Evolutionary conservation across 2,797 vertebrate species (phyloP).

Genomic region (Chrysolophus pictus): DNA sequence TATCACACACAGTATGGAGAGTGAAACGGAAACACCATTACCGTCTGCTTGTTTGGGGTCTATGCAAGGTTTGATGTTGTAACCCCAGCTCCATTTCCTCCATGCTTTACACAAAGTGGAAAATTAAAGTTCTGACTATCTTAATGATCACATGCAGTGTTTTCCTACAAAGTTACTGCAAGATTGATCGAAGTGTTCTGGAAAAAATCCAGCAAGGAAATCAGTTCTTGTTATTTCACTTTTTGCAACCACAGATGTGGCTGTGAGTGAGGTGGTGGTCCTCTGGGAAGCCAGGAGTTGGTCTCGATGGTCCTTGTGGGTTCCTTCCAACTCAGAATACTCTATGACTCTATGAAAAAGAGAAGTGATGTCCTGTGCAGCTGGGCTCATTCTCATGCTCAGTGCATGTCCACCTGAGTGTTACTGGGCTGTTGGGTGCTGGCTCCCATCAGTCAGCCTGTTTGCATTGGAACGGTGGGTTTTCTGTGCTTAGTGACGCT

Average conservation of each 20-base stretch:
- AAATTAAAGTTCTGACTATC: neutral
- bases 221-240: neutral
- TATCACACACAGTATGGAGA: neutral
- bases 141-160: neutral
- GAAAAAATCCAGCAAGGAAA: constrained; percentile 9
- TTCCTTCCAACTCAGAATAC: too few species aligned
- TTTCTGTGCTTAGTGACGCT: neutral
- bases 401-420: too few species aligned
- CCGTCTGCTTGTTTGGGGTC: neutral
- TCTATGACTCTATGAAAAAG: too few species aligned
- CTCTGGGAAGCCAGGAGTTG: too few species aligned
- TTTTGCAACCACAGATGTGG: neutral
- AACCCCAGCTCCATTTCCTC: neutral
- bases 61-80: neutral
- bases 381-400: too few species aligned
- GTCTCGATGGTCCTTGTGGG: too few species aligned
- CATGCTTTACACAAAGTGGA: neutral
- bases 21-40: neutral
- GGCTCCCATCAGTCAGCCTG: neutral
- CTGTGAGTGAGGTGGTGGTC: neutral
- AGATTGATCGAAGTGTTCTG: neutral
- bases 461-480: too few species aligned
- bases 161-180: fast-evolving
- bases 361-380: too few species aligned
- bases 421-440: neutral